phyloP scores from a whole-genome alignment of 2,113 vertebrate species.

The Neopipo cinnamomea region DNA sequence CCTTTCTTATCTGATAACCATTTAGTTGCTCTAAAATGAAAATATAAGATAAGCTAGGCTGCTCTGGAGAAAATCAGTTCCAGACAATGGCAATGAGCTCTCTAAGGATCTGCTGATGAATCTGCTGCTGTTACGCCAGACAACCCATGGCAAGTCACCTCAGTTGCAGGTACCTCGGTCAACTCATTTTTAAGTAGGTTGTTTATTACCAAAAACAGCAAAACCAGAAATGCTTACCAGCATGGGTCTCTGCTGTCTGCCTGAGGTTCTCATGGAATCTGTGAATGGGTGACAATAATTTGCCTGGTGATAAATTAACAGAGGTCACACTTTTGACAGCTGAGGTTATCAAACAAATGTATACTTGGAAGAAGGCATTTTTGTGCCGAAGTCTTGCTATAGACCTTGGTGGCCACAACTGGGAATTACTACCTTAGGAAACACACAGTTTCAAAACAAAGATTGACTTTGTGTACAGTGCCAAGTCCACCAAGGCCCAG shows the following conservation, averaged over 20 bases:
- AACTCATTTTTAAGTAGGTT: background rate
- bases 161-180: background rate
- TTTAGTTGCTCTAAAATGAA: background rate
- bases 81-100: background rate
- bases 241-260: slow-evolving; percentile 17
- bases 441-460: slow-evolving; percentile 1
- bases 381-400: background rate
- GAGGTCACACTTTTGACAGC: slow-evolving; percentile 48
- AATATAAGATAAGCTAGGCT: background rate
- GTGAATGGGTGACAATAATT: slow-evolving; percentile 50
- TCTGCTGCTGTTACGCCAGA: background rate
- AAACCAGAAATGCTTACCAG: slow-evolving; percentile 38
- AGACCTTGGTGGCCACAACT: background rate
- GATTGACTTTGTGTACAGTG: background rate
- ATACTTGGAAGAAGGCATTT: slow-evolving; percentile 12
- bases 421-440: background rate
- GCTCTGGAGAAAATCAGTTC: background rate
- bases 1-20: background rate
- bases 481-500: slow-evolving; percentile 12
- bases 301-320: slow-evolving; percentile 61
- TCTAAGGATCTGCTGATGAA: background rate
- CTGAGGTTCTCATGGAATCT: slow-evolving; percentile 26
- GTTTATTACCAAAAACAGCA: background rate
- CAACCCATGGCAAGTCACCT: background rate
- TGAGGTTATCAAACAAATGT: slow-evolving; percentile 11